A percentile compares a stretch with the other conserved stretches of the same genome.
These are phyloP conservation scores for Rhamnusium bicolor DNA, from an alignment of 2,888 invertebrate species.

Conservation along the genomic window DNA sequence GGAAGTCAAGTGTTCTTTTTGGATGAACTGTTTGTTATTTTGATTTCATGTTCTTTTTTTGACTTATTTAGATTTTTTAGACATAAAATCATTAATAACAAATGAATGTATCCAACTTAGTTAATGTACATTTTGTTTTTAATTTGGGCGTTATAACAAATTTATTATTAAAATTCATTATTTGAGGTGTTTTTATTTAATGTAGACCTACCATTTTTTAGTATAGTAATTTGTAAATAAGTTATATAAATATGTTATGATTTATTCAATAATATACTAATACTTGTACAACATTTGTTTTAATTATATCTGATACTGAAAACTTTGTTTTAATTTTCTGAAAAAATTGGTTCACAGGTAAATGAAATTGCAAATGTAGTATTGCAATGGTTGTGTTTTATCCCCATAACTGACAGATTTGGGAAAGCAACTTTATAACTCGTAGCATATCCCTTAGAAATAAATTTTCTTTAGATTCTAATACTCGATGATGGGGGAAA, in stretches of 20 bases:
- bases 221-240: slow-evolving; percentile 60
- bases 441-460: too few species aligned
- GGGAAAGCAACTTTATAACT: too few species aligned
- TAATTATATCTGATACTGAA: slow-evolving; percentile 2
- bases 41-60: slow-evolving; percentile 51
- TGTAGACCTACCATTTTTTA: slow-evolving; percentile 59
- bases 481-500: too few species aligned
- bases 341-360: not conserved
- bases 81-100: slow-evolving; percentile 40
- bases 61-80: slow-evolving; percentile 33
- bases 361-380: not conserved
- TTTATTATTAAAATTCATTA: slow-evolving; percentile 49
- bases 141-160: slow-evolving; percentile 58
- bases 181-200: slow-evolving; percentile 58
- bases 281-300: slow-evolving; percentile 33
- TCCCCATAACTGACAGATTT: too few species aligned
- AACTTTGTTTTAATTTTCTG: not conserved
- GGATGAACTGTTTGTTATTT: slow-evolving; percentile 45
- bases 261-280: slow-evolving; percentile 56
- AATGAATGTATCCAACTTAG: slow-evolving; percentile 43
- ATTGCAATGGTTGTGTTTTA: too few species aligned
- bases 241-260: slow-evolving; percentile 61
- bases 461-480: too few species aligned
- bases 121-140: slow-evolving; percentile 53
- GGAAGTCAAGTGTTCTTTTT: slow-evolving; percentile 55